These are phyloP conservation scores for Cordilura impudica DNA, from an alignment of 2,888 invertebrate species.

Conservation along the genomic window DNA sequence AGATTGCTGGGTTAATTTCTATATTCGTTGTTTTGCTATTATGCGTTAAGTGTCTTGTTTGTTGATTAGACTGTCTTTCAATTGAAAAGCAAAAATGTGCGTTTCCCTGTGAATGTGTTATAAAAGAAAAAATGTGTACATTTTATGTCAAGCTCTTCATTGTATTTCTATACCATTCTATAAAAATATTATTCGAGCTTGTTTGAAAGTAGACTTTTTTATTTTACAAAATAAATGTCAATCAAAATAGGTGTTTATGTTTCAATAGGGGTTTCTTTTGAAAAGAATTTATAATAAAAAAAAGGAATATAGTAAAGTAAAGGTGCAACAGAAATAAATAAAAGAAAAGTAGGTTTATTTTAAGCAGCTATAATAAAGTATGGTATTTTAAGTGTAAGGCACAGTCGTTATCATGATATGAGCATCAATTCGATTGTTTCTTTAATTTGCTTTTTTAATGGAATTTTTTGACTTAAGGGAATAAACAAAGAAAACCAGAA, in stretches of 20 bases:
- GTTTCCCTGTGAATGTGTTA: conserved; percentile 40
- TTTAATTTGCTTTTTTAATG: no score
- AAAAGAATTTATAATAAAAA: conserved; percentile 20
- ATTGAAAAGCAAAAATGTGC: conserved; percentile 20
- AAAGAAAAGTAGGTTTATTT: neutral
- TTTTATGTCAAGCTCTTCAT: conserved; percentile 53
- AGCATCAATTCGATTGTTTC: no score
- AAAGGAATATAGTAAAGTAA: conserved; percentile 31
- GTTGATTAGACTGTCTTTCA: neutral
- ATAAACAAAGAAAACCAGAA: no score
- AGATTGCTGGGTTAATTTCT: neutral
- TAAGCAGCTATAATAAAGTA: conserved; percentile 18
- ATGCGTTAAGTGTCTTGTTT: neutral
- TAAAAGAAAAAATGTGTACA: conserved; percentile 47
- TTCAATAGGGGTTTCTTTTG: conserved; percentile 44
- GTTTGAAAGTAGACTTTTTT: conserved; percentile 11
- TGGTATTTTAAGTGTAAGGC: no score
- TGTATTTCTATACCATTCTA: neutral
- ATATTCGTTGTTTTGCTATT: neutral
- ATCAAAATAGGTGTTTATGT: conserved; percentile 62
- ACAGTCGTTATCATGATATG: no score
- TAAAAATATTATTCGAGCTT: neutral
- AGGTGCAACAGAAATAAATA: conserved; percentile 28
- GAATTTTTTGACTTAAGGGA: no score
- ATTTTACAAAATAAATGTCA: conserved; percentile 54